Evolutionary conservation across 2,888 invertebrate species (phyloP).

Genomic region (Cataglyphis rosenhaueri): DNA sequence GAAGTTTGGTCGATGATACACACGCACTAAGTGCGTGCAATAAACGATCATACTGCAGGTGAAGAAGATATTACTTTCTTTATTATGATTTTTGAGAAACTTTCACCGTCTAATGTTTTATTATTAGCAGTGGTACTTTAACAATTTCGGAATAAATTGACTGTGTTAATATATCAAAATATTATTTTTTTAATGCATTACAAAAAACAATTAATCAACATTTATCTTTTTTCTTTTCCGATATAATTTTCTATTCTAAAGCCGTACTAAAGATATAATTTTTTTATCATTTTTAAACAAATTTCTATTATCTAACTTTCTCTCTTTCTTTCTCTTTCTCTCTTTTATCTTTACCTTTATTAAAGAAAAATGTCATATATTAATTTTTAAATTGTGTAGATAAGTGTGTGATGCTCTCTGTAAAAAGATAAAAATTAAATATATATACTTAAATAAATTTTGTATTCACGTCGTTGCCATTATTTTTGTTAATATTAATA

Average conservation of each 20-base stretch:
- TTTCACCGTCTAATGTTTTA: background rate
- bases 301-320: background rate
- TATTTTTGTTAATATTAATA: background rate
- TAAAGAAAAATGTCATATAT: background rate
- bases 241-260: background rate
- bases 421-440: background rate
- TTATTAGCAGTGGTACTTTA: background rate
- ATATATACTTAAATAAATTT: background rate
- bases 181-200: background rate
- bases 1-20: conserved; percentile 19
- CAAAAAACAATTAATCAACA: background rate
- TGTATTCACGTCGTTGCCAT: background rate
- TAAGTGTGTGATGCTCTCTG: background rate
- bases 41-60: background rate
- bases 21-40: background rate
- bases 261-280: background rate
- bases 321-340: background rate
- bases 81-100: background rate
- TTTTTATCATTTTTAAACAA: background rate
- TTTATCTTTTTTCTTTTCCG: background rate
- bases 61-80: background rate
- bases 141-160: background rate
- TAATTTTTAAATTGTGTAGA: background rate
- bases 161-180: background rate
- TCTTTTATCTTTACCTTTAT: background rate